phyloP scores from a whole-genome alignment of 2,113 vertebrate species.

The Trachemys scripta region DNA sequence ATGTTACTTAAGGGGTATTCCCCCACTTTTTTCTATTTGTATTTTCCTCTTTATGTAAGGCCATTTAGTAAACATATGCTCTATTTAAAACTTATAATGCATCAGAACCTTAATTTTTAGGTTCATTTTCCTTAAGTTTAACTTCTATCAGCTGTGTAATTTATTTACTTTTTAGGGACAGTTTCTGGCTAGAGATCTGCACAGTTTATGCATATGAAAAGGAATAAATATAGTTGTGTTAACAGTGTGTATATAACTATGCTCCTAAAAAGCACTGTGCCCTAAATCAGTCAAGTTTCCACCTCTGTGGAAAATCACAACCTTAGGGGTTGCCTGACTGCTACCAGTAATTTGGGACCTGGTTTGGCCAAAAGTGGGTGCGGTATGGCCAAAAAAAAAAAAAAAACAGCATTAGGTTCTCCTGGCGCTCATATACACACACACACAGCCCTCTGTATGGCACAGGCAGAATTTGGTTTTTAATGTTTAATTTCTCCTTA shows the following conservation, averaged over 20 bases:
- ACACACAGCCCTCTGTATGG: neutral
- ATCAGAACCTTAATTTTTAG: no score
- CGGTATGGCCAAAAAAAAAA: neutral
- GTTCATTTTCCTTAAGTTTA: no score
- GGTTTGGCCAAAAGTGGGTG: neutral
- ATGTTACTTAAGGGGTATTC: neutral
- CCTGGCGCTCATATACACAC: neutral
- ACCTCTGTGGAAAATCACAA: neutral
- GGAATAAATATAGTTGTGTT: neutral
- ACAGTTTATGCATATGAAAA: neutral
- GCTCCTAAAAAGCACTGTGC: neutral
- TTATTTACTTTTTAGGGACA: neutral
- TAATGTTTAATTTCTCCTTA: neutral
- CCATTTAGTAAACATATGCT: neutral
- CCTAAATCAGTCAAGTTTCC: neutral
- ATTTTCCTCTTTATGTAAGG: neutral
- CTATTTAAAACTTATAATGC: neutral
- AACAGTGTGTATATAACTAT: rapidly evolving
- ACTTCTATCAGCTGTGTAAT: neutral
- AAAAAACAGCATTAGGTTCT: neutral
- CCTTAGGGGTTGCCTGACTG: neutral
- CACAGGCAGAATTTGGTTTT: constrained; percentile 31
- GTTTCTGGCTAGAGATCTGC: neutral
- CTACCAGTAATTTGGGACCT: neutral
- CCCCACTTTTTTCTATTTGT: neutral